phyloP scores from a whole-genome alignment of 2,888 invertebrate species.

The Morpho helenor region DNA sequence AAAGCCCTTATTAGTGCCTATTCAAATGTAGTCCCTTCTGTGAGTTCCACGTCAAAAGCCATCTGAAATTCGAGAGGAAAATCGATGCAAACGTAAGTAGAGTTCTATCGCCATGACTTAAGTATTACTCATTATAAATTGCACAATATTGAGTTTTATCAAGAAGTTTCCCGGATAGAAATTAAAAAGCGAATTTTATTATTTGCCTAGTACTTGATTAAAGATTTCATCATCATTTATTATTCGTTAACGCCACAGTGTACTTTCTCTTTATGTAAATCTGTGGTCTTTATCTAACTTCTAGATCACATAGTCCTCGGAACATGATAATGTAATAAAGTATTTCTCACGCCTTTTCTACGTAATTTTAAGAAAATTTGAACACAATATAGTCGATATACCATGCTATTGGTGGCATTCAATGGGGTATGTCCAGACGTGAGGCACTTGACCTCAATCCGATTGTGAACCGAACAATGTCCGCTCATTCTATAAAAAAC shows the following conservation, averaged over 20 bases:
- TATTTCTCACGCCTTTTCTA: neutral
- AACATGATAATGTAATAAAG: neutral
- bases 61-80: slow-evolving; percentile 64
- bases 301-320: too few relatives aligned
- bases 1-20: slow-evolving; percentile 72
- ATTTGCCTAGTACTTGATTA: neutral
- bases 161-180: slow-evolving; percentile 12
- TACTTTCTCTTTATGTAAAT: slow-evolving; percentile 14
- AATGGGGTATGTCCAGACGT: slow-evolving; percentile 40
- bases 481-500: slow-evolving; percentile 40
- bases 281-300: neutral
- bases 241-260: too few relatives aligned
- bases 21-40: slow-evolving; percentile 78
- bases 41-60: slow-evolving; percentile 53
- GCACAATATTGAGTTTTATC: slow-evolving; percentile 16
- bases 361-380: neutral
- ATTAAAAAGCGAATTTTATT: slow-evolving; percentile 8
- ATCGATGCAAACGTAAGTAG: slow-evolving; percentile 73
- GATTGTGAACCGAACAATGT: slow-evolving; percentile 48
- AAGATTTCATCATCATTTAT: too few relatives aligned
- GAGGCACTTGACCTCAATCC: slow-evolving; percentile 60
- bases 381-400: neutral
- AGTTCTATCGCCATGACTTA: slow-evolving; percentile 3
- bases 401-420: neutral
- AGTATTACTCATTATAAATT: slow-evolving; percentile 17